A percentile compares a stretch with the other conserved stretches of the same genome.
Evolutionary conservation across 1,140 invertebrate species (phyloP).

Genomic region (Drosophila bocki): DNA sequence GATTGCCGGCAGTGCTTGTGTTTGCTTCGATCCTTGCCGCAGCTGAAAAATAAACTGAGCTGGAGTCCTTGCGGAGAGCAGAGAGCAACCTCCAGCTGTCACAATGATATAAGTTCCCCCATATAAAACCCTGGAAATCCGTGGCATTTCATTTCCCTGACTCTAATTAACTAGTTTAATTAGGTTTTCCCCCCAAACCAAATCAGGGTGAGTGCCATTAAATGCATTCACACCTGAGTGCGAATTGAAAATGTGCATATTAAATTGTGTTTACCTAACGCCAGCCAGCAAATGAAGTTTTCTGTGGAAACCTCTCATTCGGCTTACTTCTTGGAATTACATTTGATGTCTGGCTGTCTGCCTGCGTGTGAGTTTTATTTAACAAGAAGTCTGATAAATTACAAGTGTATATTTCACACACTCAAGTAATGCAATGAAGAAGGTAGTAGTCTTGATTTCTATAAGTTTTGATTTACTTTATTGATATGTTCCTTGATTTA

Average conservation of each 20-base stretch:
- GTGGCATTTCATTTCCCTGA: not conserved
- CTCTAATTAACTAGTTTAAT: constrained; percentile 33
- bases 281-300: constrained; percentile 20
- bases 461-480: no score
- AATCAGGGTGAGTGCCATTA: constrained; percentile 17
- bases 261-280: constrained; percentile 13
- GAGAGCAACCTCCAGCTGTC: constrained; percentile 9
- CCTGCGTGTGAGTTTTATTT: constrained; percentile 3
- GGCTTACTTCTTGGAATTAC: constrained; percentile 27
- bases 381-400: not conserved
- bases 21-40: constrained; percentile 17
- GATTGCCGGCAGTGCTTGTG: constrained; percentile 36
- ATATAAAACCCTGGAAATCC: constrained; percentile 3
- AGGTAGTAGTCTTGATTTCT: not conserved
- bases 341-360: not conserved
- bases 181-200: constrained; percentile 8
- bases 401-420: constrained; percentile 1
- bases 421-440: not conserved
- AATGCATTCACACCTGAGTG: constrained; percentile 17
- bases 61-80: not conserved
- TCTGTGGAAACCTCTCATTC: constrained; percentile 3
- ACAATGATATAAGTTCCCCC: constrained; percentile 2
- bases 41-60: constrained; percentile 18
- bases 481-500: no score
- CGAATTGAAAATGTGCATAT: constrained; percentile 27